Evolutionary conservation across 2,888 invertebrate genomes (phyloP).

Genomic region (Catocala sponsa): DNA sequence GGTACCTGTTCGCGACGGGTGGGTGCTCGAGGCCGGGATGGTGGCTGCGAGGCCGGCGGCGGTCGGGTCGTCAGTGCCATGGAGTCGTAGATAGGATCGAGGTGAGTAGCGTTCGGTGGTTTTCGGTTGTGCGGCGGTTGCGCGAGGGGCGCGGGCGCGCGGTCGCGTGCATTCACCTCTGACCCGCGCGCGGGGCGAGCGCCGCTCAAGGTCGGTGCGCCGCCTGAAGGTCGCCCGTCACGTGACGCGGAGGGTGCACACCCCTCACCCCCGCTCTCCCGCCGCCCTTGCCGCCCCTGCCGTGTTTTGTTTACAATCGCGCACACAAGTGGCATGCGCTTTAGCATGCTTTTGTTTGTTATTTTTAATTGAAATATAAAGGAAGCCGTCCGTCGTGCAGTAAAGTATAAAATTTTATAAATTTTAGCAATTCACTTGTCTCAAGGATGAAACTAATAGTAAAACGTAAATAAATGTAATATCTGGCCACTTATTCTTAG

Average conservation of each 20-base stretch:
- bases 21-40: slow-evolving; percentile 72
- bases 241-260: slow-evolving; percentile 85
- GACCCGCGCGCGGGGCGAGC: slow-evolving; percentile 86
- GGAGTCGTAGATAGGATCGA: slow-evolving; percentile 71
- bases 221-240: slow-evolving; percentile 86
- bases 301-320: slow-evolving; percentile 63
- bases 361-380: no score
- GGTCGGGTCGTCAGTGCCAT: slow-evolving; percentile 65
- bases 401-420: no score
- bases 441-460: not conserved
- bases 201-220: slow-evolving; percentile 87
- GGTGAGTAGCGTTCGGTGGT: slow-evolving; percentile 75
- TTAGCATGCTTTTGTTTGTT: no score
- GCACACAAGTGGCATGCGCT: slow-evolving; percentile 54
- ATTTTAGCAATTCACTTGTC: no score
- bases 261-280: slow-evolving; percentile 71
- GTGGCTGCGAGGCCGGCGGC: slow-evolving; percentile 57
- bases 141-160: slow-evolving; percentile 62
- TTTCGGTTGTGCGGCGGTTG: slow-evolving; percentile 62
- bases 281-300: slow-evolving; percentile 56
- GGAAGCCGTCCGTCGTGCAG: no score
- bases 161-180: slow-evolving; percentile 85
- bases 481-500: slow-evolving; percentile 14
- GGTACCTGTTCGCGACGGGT: slow-evolving; percentile 81
- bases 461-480: slow-evolving; percentile 6